Evolutionary conservation across 2,113 vertebrate species (phyloP).

Genomic region (Seriola aureovittata): DNA sequence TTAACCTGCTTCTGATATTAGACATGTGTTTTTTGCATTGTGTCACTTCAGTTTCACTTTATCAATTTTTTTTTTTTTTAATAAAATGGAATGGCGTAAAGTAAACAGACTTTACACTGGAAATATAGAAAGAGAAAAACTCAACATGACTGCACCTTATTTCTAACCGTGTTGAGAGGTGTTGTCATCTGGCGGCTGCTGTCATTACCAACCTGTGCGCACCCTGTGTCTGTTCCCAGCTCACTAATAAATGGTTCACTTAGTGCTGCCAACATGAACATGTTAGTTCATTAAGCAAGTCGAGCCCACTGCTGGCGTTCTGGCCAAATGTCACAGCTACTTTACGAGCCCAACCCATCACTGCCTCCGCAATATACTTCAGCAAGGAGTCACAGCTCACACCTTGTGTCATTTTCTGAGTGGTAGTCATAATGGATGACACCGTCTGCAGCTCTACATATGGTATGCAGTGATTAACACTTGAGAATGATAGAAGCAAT

Average conservation of each 20-base stretch:
- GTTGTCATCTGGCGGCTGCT: conserved; percentile 63
- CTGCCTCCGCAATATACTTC: conserved; percentile 30
- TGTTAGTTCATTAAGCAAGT: conserved; percentile 80
- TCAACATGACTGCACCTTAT: conserved; percentile 20
- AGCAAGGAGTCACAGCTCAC: conserved; percentile 38
- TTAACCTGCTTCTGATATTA: not conserved
- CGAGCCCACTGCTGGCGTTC: conserved; percentile 58
- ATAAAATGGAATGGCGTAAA: not conserved
- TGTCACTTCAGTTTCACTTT: not conserved
- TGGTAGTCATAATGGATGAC: conserved; percentile 46
- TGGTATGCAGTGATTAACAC: conserved; percentile 55
- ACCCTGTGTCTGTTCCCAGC: conserved; percentile 61
- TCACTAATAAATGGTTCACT: conserved; percentile 78
- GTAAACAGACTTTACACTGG: not conserved
- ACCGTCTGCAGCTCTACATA: conserved; percentile 57
- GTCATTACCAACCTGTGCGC: conserved; percentile 62
- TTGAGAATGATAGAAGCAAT: conserved; percentile 47
- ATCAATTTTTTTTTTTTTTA: not conserved
- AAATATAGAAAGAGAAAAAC: not conserved
- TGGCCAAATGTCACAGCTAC: conserved; percentile 79
- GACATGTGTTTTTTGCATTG: not conserved
- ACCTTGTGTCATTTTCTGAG: conserved; percentile 48
- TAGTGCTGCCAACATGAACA: conserved; percentile 76
- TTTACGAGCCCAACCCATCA: conserved; percentile 58
- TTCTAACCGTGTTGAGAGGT: conserved; percentile 22